These are phyloP conservation scores for human (Homo sapiens) DNA, from an alignment of 2,113 vertebrate genomes.

Conservation along the genomic window DNA sequence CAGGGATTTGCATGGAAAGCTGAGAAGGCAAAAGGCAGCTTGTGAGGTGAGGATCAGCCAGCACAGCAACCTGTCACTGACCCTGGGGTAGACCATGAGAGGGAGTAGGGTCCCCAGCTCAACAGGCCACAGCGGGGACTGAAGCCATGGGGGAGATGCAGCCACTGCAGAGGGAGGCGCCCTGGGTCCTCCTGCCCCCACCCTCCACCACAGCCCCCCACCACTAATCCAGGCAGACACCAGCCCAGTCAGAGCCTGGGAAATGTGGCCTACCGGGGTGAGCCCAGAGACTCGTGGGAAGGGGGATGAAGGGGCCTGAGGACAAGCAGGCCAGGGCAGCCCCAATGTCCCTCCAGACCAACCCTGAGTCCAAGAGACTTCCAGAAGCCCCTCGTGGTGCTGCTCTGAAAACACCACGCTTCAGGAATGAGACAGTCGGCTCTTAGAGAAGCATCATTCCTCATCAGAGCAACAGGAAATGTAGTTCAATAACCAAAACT, in stretches of 20 bases:
- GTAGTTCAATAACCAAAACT: not conserved
- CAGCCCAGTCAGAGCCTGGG: not conserved
- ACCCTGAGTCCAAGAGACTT: not conserved
- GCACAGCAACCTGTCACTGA: not conserved
- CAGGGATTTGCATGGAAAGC: not conserved
- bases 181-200: rapidly evolving
- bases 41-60: not conserved
- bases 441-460: not conserved
- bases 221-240: not conserved
- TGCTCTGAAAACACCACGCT: not conserved
- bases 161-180: rapidly evolving
- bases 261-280: rapidly evolving
- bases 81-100: rapidly evolving
- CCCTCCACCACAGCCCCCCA: too few relatives aligned
- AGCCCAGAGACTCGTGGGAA: not conserved
- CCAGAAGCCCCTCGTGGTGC: not conserved
- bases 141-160: rapidly evolving
- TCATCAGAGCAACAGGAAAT: not conserved
- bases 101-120: not conserved
- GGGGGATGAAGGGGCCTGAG: not conserved
- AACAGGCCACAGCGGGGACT: rapidly evolving
- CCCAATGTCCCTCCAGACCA: not conserved
- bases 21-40: not conserved
- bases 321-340: not conserved
- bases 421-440: not conserved